Evolutionary conservation across 2,888 invertebrate genomes (phyloP).

Genomic region (Agelastica alni): DNA sequence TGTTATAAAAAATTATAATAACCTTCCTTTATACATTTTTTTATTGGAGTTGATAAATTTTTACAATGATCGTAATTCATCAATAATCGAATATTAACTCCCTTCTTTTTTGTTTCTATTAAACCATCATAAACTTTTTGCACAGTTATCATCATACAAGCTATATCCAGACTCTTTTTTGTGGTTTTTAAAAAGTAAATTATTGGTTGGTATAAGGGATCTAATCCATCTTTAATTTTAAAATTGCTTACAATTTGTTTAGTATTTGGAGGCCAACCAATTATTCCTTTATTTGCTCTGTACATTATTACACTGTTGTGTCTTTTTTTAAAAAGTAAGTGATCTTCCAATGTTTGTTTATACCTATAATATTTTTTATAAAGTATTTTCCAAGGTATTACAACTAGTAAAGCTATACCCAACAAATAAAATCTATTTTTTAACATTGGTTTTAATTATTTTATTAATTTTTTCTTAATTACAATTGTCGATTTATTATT

Average conservation of each 20-base stretch:
- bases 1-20: no score
- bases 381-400: slow-evolving; percentile 40
- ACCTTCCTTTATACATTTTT: slow-evolving; percentile 40
- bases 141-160: slow-evolving; percentile 44
- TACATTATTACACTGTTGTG: slow-evolving; percentile 50
- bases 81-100: slow-evolving; percentile 47
- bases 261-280: slow-evolving; percentile 41
- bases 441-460: no score
- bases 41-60: slow-evolving; percentile 23
- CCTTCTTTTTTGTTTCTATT: slow-evolving; percentile 38
- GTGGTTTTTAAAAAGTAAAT: slow-evolving; percentile 48
- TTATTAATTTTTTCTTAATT: no score
- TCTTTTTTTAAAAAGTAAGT: slow-evolving; percentile 39
- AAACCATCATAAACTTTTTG: slow-evolving; percentile 40
- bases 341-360: slow-evolving; percentile 35
- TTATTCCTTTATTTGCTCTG: slow-evolving; percentile 33
- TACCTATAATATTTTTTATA: slow-evolving; percentile 36
- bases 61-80: slow-evolving; percentile 43
- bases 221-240: slow-evolving; percentile 31
- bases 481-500: no score
- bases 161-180: slow-evolving; percentile 42
- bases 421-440: not conserved
- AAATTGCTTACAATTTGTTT: slow-evolving; percentile 22
- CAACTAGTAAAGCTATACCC: slow-evolving; percentile 15
- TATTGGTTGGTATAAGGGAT: slow-evolving; percentile 43